Base-by-base conservation (phyloP, 1,140 invertebrate genomes). In the Drosophila jambulina region DNA sequence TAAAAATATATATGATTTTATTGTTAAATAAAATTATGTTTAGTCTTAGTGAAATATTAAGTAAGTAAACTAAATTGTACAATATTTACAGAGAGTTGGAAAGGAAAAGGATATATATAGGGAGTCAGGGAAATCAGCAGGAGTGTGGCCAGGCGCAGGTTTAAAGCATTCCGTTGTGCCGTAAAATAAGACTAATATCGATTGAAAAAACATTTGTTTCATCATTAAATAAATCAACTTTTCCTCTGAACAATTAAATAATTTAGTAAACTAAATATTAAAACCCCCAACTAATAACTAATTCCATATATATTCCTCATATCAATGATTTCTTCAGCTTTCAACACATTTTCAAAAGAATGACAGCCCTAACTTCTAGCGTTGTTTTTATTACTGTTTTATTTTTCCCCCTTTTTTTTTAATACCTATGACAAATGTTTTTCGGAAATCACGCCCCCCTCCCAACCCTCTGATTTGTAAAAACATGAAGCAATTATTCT, bases 401-500 rank as follows among this genome's bases (percentile, higher is more conserved):
- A 25, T 63, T 43, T 15, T 13, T 8, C 15, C 6, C 23, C 9
- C 21, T 0, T 23, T 23, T 51, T 62, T 60, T 40, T 21, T 87
- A 87, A 82, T 87, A 80, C 83, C 71, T 88, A 70, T 87, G 83
- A 82, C 76, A 80, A 88, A 88, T 87, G 76, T 49, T 12, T 23
- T 70, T 48, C 15, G 56, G 48, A 40, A 53, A 32, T 57, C 48
- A 29, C 27, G 4, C 36, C 19, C 1, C 21, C 21, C 15, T n/a
- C 5, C 25, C 25, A 25, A 15, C 21, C 48, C 59, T 17, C 60
- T 46, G 60, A 36, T 51, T 27, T 36, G 43, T 17, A 27, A 32
- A 32, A 76, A 84, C 84, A 75, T 75, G 61, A 46, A 62, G 74
- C 85, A 88, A 90, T 88, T 88, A 88, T 81, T 90, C 72, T 88